Conservation (phyloP, 23 tunicate genomes). For the Botrylloides violaceus region DNA sequence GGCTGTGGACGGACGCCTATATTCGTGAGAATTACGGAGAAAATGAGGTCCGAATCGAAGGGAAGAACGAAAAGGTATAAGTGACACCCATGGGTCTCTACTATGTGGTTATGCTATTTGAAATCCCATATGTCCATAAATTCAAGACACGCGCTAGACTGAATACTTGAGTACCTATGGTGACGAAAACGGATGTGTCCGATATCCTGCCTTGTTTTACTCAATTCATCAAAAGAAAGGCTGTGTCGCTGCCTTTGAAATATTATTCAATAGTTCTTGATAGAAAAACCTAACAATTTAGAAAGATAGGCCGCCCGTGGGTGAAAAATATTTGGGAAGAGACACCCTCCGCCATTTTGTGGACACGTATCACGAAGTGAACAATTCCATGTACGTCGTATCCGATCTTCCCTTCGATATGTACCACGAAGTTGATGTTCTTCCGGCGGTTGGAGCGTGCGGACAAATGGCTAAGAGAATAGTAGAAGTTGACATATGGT, state of each 20-base stretch:
- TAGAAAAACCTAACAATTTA: no score
- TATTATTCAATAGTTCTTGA: no score
- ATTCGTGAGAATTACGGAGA: constrained; percentile 33
- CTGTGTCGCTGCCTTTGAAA: no score
- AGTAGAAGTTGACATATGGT: constrained; percentile 45
- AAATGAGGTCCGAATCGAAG: constrained; percentile 49
- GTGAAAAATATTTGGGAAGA: constrained; percentile 35
- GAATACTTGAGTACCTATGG: no score
- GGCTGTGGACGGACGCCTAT: constrained; percentile 45
- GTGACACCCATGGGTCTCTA: no score
- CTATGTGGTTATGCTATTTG: no score
- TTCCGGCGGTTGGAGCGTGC: constrained; percentile 45
- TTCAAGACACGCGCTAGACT: no score
- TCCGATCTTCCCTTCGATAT: constrained; percentile 35
- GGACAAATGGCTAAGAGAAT: constrained; percentile 29
- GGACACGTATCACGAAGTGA: constrained; percentile 12
- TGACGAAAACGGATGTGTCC: no score
- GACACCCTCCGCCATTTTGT: constrained; percentile 41
- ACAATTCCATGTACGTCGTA: constrained; percentile 23
- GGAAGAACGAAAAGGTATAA: constrained; percentile 48
- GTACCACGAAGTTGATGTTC: constrained; percentile 25
- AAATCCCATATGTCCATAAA: no score
- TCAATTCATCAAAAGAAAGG: no score
- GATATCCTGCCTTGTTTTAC: no score
- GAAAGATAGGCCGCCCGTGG: constrained; percentile 14